A percentile compares a stretch with the other conserved stretches of the same genome.
phyloP scores from a whole-genome alignment of 2,113 vertebrate species.

The Grantiella picta region DNA sequence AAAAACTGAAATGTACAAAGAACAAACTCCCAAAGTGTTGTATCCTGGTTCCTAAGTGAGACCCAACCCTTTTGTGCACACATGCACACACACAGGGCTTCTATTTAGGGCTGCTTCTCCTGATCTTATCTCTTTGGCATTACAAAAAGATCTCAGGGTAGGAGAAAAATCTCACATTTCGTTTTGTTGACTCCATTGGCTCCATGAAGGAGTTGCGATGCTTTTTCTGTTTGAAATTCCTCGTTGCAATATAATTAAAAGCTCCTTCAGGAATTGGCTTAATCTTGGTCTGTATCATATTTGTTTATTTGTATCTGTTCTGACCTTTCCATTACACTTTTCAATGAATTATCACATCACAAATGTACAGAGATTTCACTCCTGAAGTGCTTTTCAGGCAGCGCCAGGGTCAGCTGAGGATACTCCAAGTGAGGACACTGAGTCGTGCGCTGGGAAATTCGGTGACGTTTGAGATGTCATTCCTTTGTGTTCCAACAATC shows the following conservation, averaged over 20 bases:
- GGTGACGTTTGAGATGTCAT: neutral
- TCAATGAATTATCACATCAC: neutral
- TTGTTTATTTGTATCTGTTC: neutral
- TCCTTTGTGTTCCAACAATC: neutral
- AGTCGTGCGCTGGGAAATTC: neutral
- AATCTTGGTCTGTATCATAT: rapidly evolving
- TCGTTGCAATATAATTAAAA: neutral
- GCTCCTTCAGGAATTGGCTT: neutral
- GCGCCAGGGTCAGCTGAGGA: slow-evolving; percentile 22
- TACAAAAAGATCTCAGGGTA: neutral
- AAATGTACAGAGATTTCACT: neutral
- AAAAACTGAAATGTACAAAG: neutral
- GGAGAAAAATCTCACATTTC: neutral
- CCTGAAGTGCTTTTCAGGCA: neutral
- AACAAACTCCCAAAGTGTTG: neutral
- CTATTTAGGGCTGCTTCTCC: neutral
- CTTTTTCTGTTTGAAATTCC: neutral
- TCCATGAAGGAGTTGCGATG: neutral
- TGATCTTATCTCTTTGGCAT: neutral
- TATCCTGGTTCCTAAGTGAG: neutral
- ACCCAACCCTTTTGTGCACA: neutral
- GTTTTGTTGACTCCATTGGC: neutral
- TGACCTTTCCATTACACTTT: neutral
- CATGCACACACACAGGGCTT: neutral
- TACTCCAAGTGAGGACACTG: neutral